These are phyloP conservation scores for Ardeotis arabs DNA, from an alignment of 2,113 vertebrate species.

Conservation along the genomic window DNA sequence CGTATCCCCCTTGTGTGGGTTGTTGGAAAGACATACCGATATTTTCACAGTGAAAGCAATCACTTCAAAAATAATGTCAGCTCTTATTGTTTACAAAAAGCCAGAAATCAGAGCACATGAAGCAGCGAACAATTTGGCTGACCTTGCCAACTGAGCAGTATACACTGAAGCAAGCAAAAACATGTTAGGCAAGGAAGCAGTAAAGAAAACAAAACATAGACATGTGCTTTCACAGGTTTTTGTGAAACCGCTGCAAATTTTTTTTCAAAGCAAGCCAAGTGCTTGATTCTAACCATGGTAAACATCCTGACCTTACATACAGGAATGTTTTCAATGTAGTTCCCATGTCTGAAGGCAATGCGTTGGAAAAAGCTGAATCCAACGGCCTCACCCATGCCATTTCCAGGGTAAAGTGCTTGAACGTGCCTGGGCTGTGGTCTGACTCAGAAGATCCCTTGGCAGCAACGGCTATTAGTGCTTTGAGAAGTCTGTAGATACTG, in stretches of 20 bases:
- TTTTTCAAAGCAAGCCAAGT: not conserved
- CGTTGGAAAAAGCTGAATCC: not conserved
- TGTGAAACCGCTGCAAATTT: accelerated
- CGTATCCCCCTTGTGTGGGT: accelerated
- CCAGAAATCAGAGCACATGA: accelerated
- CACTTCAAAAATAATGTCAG: not conserved
- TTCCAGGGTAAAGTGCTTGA: not conserved
- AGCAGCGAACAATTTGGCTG: not conserved
- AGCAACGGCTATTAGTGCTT: not conserved
- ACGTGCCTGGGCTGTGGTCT: accelerated
- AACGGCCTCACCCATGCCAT: not conserved
- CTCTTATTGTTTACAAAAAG: not conserved
- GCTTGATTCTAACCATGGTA: accelerated
- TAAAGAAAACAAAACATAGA: not conserved
- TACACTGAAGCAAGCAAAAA: not conserved
- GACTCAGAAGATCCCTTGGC: not conserved
- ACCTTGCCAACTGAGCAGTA: not conserved
- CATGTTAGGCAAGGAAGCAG: not conserved
- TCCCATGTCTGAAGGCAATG: not conserved
- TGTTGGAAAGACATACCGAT: not conserved
- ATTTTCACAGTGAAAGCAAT: conserved; percentile 2
- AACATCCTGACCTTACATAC: accelerated
- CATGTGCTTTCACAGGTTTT: not conserved
- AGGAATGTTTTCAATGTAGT: accelerated
- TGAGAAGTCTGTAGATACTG: not conserved